Evolutionary conservation across 2,797 vertebrate genomes (phyloP).

Genomic region (Eptatretus atami): DNA sequence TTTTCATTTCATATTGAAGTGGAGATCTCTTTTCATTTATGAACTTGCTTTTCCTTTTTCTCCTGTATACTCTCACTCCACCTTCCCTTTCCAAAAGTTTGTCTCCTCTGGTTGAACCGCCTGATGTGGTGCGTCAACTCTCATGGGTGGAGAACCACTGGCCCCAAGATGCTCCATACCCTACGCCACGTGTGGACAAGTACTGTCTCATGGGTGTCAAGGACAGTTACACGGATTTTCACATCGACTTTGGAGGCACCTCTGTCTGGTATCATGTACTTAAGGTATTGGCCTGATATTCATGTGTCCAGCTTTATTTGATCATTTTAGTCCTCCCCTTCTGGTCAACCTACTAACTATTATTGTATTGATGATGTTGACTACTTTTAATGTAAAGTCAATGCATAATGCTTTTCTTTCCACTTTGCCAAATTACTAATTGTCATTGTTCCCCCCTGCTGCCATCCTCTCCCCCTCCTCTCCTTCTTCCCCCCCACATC

Average conservation of each 20-base stretch:
- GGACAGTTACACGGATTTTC: conserved; percentile 92
- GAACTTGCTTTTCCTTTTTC: too few species aligned
- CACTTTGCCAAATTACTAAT: too few species aligned
- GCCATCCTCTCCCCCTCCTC: too few species aligned
- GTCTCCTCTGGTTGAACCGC: conserved; percentile 71
- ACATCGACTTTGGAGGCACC: conserved; percentile 94
- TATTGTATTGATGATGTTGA: too few species aligned
- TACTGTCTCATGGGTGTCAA: conserved; percentile 96
- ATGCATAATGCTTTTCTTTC: neutral
- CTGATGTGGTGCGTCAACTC: conserved; percentile 75
- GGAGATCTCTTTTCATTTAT: too few species aligned
- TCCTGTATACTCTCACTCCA: too few species aligned
- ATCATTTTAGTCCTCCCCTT: too few species aligned
- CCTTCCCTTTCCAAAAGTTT: conserved; percentile 22
- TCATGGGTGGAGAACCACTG: conserved; percentile 99
- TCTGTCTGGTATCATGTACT: conserved; percentile 99
- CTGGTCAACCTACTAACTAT: too few species aligned
- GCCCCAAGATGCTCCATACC: conserved; percentile 93
- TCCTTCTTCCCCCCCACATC: too few species aligned
- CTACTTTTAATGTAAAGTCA: too few species aligned
- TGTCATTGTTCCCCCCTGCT: too few species aligned
- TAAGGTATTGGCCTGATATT: conserved; percentile 33
- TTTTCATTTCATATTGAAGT: too few species aligned
- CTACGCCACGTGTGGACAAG: conserved; percentile 95
- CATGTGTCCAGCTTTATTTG: conserved; percentile 8